These are phyloP conservation scores for Colletes latitarsis DNA, from an alignment of 1,140 invertebrate species.

Conservation along the genomic window DNA sequence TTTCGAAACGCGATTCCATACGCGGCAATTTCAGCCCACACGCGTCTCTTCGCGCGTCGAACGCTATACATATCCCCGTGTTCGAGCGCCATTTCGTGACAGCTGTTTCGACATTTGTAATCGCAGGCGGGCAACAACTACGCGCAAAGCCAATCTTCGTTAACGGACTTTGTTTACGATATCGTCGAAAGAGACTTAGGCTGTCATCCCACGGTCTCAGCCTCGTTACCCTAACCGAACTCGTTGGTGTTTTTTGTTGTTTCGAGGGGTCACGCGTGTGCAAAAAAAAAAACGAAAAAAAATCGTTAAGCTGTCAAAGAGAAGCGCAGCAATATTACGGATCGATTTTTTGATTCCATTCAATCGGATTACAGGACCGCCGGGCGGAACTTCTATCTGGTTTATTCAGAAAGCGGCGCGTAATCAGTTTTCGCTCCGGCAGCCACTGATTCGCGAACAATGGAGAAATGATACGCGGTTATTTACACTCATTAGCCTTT, in stretches of 20 bases:
- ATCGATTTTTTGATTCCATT: slow-evolving; percentile 49
- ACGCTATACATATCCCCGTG: not conserved
- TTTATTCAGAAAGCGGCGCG: slow-evolving; percentile 29
- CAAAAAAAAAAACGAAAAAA: not conserved
- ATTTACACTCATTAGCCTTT: slow-evolving; percentile 9
- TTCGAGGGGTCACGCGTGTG: not conserved
- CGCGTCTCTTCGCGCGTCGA: slow-evolving; percentile 1
- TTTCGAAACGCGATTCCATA: slow-evolving; percentile 51
- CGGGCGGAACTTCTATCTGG: slow-evolving; percentile 6
- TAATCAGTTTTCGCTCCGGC: slow-evolving; percentile 33
- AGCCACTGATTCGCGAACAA: slow-evolving; percentile 27
- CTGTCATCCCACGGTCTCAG: not conserved
- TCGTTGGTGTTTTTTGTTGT: not conserved
- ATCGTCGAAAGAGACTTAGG: slow-evolving; percentile 45
- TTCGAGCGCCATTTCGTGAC: slow-evolving; percentile 42
- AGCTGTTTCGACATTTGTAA: slow-evolving; percentile 60
- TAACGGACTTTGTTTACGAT: slow-evolving; percentile 60
- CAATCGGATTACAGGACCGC: slow-evolving; percentile 54
- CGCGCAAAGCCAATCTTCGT: slow-evolving; percentile 37
- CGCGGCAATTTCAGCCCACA: slow-evolving; percentile 43
- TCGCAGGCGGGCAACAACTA: slow-evolving; percentile 44
- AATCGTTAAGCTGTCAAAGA: not conserved
- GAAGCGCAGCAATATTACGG: not conserved
- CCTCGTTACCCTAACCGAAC: not conserved
- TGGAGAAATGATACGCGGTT: slow-evolving; percentile 27